Percentiles rank a stretch among this genome's conserved stretches.
Conservation (phyloP, 2,113 vertebrate genomes). For the Raja brachyura region DNA sequence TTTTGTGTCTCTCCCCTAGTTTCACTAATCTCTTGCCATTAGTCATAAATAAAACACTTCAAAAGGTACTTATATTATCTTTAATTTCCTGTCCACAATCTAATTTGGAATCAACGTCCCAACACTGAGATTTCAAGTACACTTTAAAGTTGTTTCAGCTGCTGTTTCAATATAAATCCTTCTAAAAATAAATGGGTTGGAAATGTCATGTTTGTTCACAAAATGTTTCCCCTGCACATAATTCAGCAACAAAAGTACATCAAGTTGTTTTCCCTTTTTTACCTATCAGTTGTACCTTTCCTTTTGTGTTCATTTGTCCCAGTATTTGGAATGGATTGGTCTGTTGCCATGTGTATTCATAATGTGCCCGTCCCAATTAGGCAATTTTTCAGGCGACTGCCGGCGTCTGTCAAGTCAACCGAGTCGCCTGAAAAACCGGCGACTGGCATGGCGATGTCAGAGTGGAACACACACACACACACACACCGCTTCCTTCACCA, state of each 20-base stretch:
- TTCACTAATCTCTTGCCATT: slow-evolving; percentile 30
- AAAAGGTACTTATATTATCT: slow-evolving; percentile 7
- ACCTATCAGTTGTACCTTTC: neutral
- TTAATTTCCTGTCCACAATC: slow-evolving; percentile 28
- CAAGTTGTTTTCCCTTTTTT: neutral
- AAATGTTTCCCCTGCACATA: neutral
- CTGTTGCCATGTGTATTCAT: neutral
- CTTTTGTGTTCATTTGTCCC: neutral
- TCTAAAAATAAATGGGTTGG: slow-evolving; percentile 29
- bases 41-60: slow-evolving; percentile 24
- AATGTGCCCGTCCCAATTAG: too few relatives aligned
- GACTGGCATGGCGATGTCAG: too few relatives aligned
- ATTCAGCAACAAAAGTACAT: neutral
- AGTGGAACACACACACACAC: too few relatives aligned
- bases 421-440: too few relatives aligned
- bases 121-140: neutral
- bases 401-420: too few relatives aligned
- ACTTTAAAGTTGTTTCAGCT: slow-evolving; percentile 20
- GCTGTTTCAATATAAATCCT: neutral
- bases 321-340: neutral
- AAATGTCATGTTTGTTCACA: neutral
- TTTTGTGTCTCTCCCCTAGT: slow-evolving; percentile 3
- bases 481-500: too few relatives aligned
- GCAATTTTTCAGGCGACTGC: too few relatives aligned
- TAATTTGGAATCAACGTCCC: neutral